A percentile compares a stretch with the other conserved stretches of the same genome.
Evolutionary conservation across 2,888 invertebrate species (phyloP).

Genomic region (Troides oblongomaculatus): DNA sequence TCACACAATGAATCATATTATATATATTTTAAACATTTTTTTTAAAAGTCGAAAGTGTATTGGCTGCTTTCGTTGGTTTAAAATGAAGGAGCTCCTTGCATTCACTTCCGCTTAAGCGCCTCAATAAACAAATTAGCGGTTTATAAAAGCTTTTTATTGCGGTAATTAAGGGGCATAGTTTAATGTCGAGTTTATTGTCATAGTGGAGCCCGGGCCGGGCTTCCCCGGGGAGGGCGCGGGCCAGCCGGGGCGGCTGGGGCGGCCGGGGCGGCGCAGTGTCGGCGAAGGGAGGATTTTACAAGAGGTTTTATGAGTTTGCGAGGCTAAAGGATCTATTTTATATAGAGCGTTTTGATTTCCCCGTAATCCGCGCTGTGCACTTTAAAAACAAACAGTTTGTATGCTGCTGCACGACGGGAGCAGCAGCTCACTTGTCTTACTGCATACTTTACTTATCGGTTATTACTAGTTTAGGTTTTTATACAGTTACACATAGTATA

Average conservation of each 20-base stretch:
- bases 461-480: too few relatives aligned
- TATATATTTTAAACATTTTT: too few relatives aligned
- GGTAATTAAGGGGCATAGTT: conserved; percentile 30
- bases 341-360: conserved; percentile 37
- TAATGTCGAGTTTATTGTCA: conserved; percentile 28
- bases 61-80: too few relatives aligned
- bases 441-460: too few relatives aligned
- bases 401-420: too few relatives aligned
- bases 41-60: too few relatives aligned
- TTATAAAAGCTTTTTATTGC: conserved; percentile 29
- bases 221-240: conserved; percentile 23
- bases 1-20: too few relatives aligned
- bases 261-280: too few relatives aligned
- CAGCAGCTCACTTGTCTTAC: too few relatives aligned
- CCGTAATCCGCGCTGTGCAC: conserved; percentile 5
- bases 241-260: not conserved
- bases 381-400: not conserved
- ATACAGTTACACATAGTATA: too few relatives aligned
- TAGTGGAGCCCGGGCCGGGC: conserved; percentile 30
- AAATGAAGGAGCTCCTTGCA: not conserved
- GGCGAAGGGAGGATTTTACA: conserved; percentile 29
- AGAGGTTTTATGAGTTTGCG: conserved; percentile 47
- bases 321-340: conserved; percentile 56
- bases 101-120: conserved; percentile 10
- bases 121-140: conserved; percentile 30